These are phyloP conservation scores for Eristalis pertinax DNA, from an alignment of 2,888 invertebrate genomes.

Conservation along the genomic window DNA sequence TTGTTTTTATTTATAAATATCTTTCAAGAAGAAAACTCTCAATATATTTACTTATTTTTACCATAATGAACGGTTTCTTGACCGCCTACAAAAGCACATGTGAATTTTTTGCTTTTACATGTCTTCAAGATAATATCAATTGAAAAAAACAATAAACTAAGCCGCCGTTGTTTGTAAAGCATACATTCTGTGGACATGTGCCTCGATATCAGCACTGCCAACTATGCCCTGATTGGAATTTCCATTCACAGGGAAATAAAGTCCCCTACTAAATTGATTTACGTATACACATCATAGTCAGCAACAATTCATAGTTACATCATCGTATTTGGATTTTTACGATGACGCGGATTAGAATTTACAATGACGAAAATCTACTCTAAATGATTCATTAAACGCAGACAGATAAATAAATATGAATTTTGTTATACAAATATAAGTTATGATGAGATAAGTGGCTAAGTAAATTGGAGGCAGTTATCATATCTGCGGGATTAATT, in stretches of 20 bases:
- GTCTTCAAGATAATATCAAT: neutral
- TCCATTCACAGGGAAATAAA: neutral
- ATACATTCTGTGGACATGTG: neutral
- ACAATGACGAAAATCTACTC: conserved; percentile 1
- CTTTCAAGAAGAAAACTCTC: neutral
- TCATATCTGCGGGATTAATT: neutral
- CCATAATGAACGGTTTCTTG: neutral
- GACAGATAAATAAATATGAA: conserved; percentile 4
- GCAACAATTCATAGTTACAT: neutral
- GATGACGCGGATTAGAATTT: neutral
- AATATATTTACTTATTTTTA: neutral
- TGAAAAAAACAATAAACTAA: neutral
- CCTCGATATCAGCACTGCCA: neutral
- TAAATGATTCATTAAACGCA: conserved; percentile 1
- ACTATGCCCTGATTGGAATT: neutral
- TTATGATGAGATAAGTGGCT: conserved; percentile 6
- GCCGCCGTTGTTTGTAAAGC: neutral
- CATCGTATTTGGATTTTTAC: neutral
- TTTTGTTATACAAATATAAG: neutral
- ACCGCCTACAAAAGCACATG: neutral
- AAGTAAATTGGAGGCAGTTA: conserved; percentile 5
- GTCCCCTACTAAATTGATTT: neutral
- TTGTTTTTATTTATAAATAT: neutral
- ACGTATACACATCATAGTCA: neutral
- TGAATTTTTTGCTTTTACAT: neutral